Evolutionary conservation across 64 coral and sea anemone genomes (phyloP).

Genomic region (Montipora efflorescens): DNA sequence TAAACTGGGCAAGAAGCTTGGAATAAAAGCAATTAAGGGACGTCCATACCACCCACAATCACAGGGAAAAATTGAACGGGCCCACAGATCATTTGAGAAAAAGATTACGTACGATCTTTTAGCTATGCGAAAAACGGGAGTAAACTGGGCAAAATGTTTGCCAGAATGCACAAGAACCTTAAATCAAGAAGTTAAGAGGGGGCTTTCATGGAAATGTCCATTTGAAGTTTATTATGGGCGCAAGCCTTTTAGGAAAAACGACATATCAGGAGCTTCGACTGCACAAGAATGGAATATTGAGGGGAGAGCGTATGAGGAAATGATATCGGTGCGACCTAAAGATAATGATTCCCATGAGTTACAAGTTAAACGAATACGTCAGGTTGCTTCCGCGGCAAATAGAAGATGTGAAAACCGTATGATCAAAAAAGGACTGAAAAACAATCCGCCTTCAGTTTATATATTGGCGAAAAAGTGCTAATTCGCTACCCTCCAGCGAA

Average conservation of each 20-base stretch:
- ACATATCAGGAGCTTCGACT: too few species aligned
- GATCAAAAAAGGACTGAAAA: too few species aligned
- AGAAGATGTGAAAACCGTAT: neutral
- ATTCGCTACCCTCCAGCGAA: neutral
- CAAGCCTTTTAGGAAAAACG: too few species aligned
- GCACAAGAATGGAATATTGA: too few species aligned
- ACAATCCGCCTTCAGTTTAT: too few species aligned
- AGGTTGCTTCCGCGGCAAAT: too few species aligned
- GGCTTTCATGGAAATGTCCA: too few species aligned
- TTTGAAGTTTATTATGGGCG: too few species aligned
- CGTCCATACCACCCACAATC: constrained; percentile 37
- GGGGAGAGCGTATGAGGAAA: neutral
- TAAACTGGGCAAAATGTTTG: constrained; percentile 47
- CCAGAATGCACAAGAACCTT: constrained; percentile 9
- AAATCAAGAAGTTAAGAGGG: constrained; percentile 3
- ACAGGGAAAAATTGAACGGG: constrained; percentile 33
- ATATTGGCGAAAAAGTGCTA: constrained; percentile 9
- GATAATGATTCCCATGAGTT: too few species aligned
- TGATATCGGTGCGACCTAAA: too few species aligned
- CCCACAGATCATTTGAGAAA: constrained; percentile 19
- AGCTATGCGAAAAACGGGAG: constrained; percentile 25
- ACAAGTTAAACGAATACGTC: too few species aligned
- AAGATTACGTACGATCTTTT: constrained; percentile 13
- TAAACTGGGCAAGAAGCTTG: constrained; percentile 25
- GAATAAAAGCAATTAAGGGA: constrained; percentile 19